Evolutionary conservation across 2,888 invertebrate species (phyloP).

Genomic region (Cephus spinipes): DNA sequence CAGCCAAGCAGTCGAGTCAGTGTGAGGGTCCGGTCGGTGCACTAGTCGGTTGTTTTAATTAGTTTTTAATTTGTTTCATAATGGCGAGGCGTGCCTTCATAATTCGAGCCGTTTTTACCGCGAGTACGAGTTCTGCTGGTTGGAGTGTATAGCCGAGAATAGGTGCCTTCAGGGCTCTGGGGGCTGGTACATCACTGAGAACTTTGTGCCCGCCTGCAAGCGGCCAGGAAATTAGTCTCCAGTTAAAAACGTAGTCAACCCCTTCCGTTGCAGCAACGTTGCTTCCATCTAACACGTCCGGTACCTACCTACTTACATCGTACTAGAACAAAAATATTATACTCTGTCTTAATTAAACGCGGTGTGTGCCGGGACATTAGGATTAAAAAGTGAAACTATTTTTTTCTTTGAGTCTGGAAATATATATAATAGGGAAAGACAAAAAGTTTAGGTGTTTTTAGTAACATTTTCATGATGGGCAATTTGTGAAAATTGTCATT

Average conservation of each 20-base stretch:
- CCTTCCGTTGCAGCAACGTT: neutral
- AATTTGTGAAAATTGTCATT: neutral
- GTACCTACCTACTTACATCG: conserved; percentile 4
- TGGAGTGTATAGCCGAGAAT: conserved; percentile 28
- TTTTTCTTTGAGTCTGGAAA: neutral
- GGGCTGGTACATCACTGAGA: conserved; percentile 54
- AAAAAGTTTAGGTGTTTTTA: neutral
- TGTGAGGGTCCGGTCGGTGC: neutral
- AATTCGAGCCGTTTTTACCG: conserved; percentile 51
- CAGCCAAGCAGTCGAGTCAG: neutral
- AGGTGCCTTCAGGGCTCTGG: conserved; percentile 42
- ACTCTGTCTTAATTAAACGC: conserved; percentile 2
- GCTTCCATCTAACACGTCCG: neutral
- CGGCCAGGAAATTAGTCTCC: conserved; percentile 56
- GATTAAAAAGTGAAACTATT: neutral
- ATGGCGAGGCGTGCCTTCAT: conserved; percentile 52
- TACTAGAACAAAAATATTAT: neutral
- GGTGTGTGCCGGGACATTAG: neutral
- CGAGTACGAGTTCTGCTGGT: conserved; percentile 29
- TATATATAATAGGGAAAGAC: neutral
- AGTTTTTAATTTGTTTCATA: conserved; percentile 61
- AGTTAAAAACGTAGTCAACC: conserved; percentile 40
- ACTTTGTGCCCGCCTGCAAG: conserved; percentile 46
- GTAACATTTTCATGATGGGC: neutral
- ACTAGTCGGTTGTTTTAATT: conserved; percentile 54